Conservation (phyloP, 1,140 invertebrate species). For the Rhyzopertha dominica region DNA sequence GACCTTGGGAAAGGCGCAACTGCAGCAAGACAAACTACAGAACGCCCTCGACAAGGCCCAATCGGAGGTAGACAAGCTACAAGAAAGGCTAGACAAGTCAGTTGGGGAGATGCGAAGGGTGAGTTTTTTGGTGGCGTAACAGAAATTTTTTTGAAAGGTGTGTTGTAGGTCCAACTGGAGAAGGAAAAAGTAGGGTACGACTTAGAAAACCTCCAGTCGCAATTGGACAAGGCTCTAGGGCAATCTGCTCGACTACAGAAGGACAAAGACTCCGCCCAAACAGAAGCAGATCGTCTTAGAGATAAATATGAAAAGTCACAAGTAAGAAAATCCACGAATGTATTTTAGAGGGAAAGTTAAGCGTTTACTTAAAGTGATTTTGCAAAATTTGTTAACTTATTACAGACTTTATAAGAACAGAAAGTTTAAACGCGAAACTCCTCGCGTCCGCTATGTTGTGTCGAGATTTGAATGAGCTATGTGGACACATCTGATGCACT, state of each 20-base stretch:
- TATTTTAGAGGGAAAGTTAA: too few relatives aligned
- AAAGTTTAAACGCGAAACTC: too few relatives aligned
- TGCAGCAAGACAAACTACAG: constrained; percentile 86
- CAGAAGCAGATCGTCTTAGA: constrained; percentile 77
- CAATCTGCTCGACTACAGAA: constrained; percentile 82
- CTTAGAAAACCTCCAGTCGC: constrained; percentile 82
- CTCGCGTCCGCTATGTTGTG: too few relatives aligned
- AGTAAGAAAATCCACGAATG: too few relatives aligned
- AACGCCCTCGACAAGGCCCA: constrained; percentile 82
- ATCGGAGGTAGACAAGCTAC: constrained; percentile 83
- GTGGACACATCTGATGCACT: too few relatives aligned
- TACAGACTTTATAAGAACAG: too few relatives aligned
- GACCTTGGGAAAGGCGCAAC: constrained; percentile 81
- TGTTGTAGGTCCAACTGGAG: constrained; percentile 74
- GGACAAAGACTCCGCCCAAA: constrained; percentile 77
- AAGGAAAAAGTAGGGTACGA: constrained; percentile 85
- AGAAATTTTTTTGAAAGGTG: background rate
- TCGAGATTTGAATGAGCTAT: too few relatives aligned
- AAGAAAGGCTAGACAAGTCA: constrained; percentile 78
- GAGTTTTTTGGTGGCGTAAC: too few relatives aligned
- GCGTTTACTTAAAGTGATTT: too few relatives aligned
- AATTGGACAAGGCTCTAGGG: constrained; percentile 82
- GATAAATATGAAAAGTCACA: constrained; percentile 88
- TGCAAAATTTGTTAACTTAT: too few relatives aligned
- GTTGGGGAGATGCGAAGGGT: constrained; percentile 76